Evolutionary conservation across 2,113 vertebrate genomes (phyloP).

Genomic region (Sander vitreus): DNA sequence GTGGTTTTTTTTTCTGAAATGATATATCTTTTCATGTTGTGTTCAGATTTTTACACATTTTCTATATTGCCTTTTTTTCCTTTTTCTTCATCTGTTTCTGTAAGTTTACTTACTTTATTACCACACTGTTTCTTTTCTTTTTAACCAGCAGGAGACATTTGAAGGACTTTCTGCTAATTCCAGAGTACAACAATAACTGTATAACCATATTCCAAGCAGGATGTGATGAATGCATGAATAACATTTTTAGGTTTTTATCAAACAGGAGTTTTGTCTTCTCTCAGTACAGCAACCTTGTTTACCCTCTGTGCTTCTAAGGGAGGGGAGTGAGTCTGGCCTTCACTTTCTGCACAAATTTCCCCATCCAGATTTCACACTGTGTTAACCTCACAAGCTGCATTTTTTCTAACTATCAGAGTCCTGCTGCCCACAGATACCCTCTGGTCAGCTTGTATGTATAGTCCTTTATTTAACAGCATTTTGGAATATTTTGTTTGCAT

Average conservation of each 20-base stretch:
- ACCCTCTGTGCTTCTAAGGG: not conserved
- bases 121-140: not conserved
- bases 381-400: not conserved
- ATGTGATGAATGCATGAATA: not conserved
- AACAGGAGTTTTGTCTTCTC: not conserved
- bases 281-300: constrained; percentile 10
- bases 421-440: not conserved
- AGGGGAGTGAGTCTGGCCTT: not conserved
- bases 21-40: no score
- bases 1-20: not conserved
- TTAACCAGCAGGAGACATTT: not conserved
- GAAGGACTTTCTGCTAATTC: not conserved
- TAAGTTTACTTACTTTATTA: not conserved
- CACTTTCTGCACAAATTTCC: not conserved
- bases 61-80: not conserved
- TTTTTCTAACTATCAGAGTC: not conserved
- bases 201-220: not conserved
- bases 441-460: not conserved
- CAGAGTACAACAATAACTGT: not conserved
- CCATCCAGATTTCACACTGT: not conserved
- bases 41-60: not conserved
- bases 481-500: not conserved
- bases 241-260: no score
- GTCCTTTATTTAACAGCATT: not conserved
- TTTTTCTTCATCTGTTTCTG: not conserved